Conservation (phyloP, 2,113 vertebrate species). For the Malurus alboscapulatus region DNA sequence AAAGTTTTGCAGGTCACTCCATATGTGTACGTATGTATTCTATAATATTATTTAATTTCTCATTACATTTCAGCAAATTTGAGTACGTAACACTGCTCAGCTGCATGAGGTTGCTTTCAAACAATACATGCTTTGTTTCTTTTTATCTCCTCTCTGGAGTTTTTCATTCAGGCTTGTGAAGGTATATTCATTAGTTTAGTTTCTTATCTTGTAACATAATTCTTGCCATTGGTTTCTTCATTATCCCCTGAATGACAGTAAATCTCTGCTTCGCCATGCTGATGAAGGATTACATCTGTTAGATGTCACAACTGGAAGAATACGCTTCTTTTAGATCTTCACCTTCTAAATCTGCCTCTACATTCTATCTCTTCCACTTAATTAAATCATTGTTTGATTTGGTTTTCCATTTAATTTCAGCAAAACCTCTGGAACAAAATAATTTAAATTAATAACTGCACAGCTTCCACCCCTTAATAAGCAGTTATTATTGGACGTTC, state of each 20-base stretch:
- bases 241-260: conserved; percentile 58
- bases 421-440: conserved; percentile 64
- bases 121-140: conserved; percentile 31
- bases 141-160: not conserved
- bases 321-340: conserved; percentile 23
- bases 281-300: conserved; percentile 63
- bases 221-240: conserved; percentile 36
- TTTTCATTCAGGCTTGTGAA: conserved; percentile 25
- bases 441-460: conserved; percentile 65
- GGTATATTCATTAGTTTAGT: conserved; percentile 37
- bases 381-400: conserved; percentile 68
- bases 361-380: conserved; percentile 47
- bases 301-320: conserved; percentile 48
- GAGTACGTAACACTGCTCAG: not conserved
- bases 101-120: not conserved
- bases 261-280: not conserved
- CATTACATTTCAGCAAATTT: not conserved
- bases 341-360: conserved; percentile 39
- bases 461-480: conserved; percentile 50
- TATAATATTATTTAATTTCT: conserved; percentile 1
- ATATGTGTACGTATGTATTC: not conserved
- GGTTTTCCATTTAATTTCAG: conserved; percentile 58
- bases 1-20: conserved; percentile 4
- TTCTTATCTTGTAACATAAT: conserved; percentile 50
- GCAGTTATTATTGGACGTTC: conserved; percentile 57